These are phyloP conservation scores for Babylonia areolata DNA, from an alignment of 1,140 invertebrate species.

Conservation along the genomic window DNA sequence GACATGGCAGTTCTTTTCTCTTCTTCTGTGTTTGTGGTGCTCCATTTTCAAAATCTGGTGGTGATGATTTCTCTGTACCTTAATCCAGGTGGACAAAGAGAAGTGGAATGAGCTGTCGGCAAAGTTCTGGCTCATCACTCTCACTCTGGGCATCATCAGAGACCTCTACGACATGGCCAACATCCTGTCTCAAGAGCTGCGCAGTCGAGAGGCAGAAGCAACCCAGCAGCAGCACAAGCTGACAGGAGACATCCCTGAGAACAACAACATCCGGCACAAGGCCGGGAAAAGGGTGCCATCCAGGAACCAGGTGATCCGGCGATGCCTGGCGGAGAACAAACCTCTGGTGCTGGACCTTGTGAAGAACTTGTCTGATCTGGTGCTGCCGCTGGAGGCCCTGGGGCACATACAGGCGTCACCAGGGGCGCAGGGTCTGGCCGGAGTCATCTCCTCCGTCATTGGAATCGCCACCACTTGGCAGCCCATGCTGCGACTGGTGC, in stretches of 20 bases:
- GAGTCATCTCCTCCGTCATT: slow-evolving; percentile 85
- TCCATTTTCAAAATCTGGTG: no score
- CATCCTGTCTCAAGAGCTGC: slow-evolving; percentile 78
- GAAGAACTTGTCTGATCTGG: slow-evolving; percentile 90
- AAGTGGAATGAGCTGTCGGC: slow-evolving; percentile 86
- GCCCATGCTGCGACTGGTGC: slow-evolving; percentile 78
- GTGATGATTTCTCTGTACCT: no score
- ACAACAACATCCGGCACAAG: not conserved
- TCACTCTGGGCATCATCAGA: slow-evolving; percentile 85
- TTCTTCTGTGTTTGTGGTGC: no score
- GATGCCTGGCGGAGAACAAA: slow-evolving; percentile 62
- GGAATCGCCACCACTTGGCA: slow-evolving; percentile 85
- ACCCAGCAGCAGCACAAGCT: slow-evolving; percentile 71
- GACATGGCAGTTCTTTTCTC: no score
- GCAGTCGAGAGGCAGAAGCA: slow-evolving; percentile 34
- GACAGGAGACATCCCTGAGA: slow-evolving; percentile 66
- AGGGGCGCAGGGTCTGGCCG: slow-evolving; percentile 85
- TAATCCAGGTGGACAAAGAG: slow-evolving; percentile 80
- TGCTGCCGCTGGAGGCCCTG: slow-evolving; percentile 87
- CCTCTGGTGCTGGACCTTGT: slow-evolving; percentile 85
- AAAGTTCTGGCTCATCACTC: slow-evolving; percentile 80
- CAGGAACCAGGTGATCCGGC: slow-evolving; percentile 38
- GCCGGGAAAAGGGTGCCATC: not conserved
- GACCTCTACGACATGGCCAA: slow-evolving; percentile 87
- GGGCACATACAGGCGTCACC: slow-evolving; percentile 86